Conservation (phyloP, 2,888 invertebrate genomes). For the Orthonychiurus folsomi region DNA sequence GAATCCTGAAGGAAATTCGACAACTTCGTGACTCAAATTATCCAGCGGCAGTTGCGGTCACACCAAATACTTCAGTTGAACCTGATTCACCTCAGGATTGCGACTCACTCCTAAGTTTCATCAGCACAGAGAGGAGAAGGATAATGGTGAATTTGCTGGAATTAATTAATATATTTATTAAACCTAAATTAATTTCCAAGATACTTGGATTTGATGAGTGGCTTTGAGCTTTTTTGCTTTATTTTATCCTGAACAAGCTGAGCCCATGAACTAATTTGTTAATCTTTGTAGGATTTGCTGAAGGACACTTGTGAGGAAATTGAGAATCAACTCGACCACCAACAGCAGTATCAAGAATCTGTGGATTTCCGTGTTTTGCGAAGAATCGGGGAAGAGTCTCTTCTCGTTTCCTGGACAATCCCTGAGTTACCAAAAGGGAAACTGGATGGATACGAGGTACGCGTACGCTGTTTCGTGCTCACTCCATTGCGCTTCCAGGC, state of each 20-base stretch:
- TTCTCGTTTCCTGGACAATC: constrained; percentile 40
- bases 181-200: not conserved
- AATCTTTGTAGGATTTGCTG: constrained; percentile 9
- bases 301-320: not conserved
- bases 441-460: constrained; percentile 38
- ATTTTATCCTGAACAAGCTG: too few relatives aligned
- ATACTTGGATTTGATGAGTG: too few relatives aligned
- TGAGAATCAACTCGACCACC: not conserved
- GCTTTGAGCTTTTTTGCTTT: too few relatives aligned
- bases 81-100: constrained; percentile 21
- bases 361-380: constrained; percentile 39
- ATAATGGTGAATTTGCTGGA: constrained; percentile 39
- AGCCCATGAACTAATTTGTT: too few relatives aligned
- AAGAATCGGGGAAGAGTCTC: constrained; percentile 39
- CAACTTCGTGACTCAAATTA: constrained; percentile 20
- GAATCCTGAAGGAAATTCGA: constrained; percentile 35
- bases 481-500: not conserved
- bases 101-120: constrained; percentile 33
- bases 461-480: not conserved
- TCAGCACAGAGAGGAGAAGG: constrained; percentile 33
- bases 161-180: not conserved
- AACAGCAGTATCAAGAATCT: not conserved
- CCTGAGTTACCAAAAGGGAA: constrained; percentile 22
- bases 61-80: constrained; percentile 11
- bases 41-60: not conserved